Percentiles rank a stretch among this genome's conserved stretches.
phyloP scores from a whole-genome alignment of 1,140 invertebrate species.

The Vanessa tameamea region DNA sequence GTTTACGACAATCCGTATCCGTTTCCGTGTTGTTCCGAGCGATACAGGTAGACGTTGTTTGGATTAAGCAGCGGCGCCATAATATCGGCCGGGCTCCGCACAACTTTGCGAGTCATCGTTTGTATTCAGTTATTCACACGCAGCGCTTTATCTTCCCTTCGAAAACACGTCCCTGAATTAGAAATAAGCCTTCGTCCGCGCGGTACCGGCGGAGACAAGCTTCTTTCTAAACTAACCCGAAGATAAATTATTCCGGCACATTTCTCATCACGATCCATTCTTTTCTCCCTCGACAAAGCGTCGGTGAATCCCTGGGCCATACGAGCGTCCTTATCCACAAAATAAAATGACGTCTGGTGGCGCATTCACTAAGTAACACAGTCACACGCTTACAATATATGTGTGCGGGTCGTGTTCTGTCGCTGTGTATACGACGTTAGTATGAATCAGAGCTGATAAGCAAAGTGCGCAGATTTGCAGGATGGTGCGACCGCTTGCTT shows the following conservation, averaged over 20 bases:
- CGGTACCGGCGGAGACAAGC: slow-evolving; percentile 60
- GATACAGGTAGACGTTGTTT: slow-evolving; percentile 51
- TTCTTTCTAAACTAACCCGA: slow-evolving; percentile 71
- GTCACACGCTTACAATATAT: slow-evolving; percentile 44
- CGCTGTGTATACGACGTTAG: slow-evolving; percentile 53
- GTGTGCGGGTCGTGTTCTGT: slow-evolving; percentile 41
- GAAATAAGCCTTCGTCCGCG: slow-evolving; percentile 68
- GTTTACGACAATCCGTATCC: slow-evolving; percentile 51
- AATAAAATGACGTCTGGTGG: slow-evolving; percentile 66
- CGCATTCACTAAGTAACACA: slow-evolving; percentile 60
- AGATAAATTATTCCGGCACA: slow-evolving; percentile 76
- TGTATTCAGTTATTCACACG: slow-evolving; percentile 72
- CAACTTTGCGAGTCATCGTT: slow-evolving; percentile 61
- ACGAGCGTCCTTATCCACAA: slow-evolving; percentile 66
- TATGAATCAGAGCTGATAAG: slow-evolving; percentile 78
- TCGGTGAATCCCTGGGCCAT: slow-evolving; percentile 64
- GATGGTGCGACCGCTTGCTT: slow-evolving; percentile 59
- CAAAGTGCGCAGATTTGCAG: slow-evolving; percentile 69
- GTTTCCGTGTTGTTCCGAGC: slow-evolving; percentile 45
- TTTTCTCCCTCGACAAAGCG: slow-evolving; percentile 68
- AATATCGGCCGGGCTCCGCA: slow-evolving; percentile 42
- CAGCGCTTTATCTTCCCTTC: slow-evolving; percentile 66
- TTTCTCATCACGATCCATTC: slow-evolving; percentile 76
- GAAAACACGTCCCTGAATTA: slow-evolving; percentile 71
- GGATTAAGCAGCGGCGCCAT: slow-evolving; percentile 45